Evolutionary conservation across 2,888 invertebrate species (phyloP).

Genomic region (Protonemura montana): DNA sequence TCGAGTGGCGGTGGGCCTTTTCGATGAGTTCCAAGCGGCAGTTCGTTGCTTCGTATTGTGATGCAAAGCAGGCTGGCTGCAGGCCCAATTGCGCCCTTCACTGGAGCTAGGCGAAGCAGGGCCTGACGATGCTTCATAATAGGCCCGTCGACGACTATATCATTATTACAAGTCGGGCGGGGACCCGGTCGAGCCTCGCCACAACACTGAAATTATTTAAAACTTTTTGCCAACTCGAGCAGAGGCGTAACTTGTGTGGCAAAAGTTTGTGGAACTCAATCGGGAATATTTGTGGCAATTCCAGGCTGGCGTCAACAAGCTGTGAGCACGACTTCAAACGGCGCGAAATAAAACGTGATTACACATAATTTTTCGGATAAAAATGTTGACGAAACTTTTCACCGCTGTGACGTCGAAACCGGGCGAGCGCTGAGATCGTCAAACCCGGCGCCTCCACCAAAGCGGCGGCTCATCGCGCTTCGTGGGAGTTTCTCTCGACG

Average conservation of each 20-base stretch:
- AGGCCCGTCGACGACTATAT: neutral
- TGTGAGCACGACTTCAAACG: neutral
- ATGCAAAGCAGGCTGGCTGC: constrained; percentile 17
- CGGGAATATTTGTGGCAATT: neutral
- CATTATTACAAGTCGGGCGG: neutral
- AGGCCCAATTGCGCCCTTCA: neutral
- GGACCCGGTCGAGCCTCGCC: neutral
- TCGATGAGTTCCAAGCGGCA: neutral
- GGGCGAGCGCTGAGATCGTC: neutral
- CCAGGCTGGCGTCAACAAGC: neutral
- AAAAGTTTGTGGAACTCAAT: neutral
- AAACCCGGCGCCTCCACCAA: neutral
- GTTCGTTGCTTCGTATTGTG: neutral
- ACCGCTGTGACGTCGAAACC: neutral
- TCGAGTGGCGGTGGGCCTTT: neutral
- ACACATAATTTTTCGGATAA: neutral
- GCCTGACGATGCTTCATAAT: neutral
- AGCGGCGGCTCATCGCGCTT: no score
- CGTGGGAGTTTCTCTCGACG: no score
- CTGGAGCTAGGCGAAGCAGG: neutral
- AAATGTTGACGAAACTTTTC: neutral
- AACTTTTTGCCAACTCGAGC: neutral
- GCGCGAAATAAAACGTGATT: neutral
- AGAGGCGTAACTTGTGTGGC: neutral
- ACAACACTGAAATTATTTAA: neutral